Base-by-base conservation (phyloP, 2,888 invertebrate species). In the Rhamphomyia laevipes region DNA sequence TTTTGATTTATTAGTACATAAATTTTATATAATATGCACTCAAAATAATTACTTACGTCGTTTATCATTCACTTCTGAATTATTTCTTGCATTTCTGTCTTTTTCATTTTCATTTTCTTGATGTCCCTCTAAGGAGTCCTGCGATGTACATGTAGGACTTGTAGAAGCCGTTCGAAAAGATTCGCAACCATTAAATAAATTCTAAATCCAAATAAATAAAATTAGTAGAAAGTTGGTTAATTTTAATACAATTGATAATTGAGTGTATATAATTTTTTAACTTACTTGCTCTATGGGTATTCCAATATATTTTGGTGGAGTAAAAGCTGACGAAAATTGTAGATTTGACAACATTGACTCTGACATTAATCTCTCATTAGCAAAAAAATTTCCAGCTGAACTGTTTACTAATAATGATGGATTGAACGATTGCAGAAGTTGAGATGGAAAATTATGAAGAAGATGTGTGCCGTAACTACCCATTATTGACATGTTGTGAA, bases 281-380 rank as follows among this genome's bases (percentile, higher is more conserved):
- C 61, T 64, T 59, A 71, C 70, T 68, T 71, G 70, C 57, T 71
- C 70, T 56, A 70, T 58, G 50, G 70, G 69, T 58, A 70, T 68
- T 59, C 70, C 70, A 51, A 71, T 72, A 63, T 82, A 81, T 71
- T 82, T 82, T 59, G 81, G 82, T 43, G 79, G 81, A 59, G 81
- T 80, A 67, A 82, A 83, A 18, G 82, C 82, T 61, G 82, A 82
- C 60, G 81, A 82, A 51, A 79, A 75, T 59, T 80, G 80, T 66
- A 82, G 82, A 48, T 81, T 82, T 56, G 82, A 81, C 59, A 73
- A 58, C 53, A 76, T 73, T 57, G 75, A 71, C 63, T 75, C 74
- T 52, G 75, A 62, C 60, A 69, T 68, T 56, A 77, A 73, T 50
- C 78, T 75, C 31, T 68, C 68, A 55, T 61, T 66, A 55, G 68